phyloP scores from a whole-genome alignment of 2,888 invertebrate species.

The Aspidiotus destructor region DNA sequence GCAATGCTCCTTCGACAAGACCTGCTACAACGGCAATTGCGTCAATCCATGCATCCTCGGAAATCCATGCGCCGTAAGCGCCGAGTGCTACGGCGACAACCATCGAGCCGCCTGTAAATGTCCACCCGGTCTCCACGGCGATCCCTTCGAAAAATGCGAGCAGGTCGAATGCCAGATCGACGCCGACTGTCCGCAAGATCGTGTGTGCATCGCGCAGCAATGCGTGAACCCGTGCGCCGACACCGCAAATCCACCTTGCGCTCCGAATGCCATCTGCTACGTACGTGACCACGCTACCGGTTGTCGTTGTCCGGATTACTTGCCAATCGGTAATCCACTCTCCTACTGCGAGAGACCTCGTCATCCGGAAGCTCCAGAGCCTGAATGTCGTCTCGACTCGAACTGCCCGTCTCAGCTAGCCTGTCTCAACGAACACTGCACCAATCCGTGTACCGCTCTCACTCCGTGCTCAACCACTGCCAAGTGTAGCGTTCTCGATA shows the following conservation, averaged over 20 bases:
- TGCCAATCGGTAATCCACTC: slow-evolving; percentile 69
- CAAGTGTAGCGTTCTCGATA: slow-evolving; percentile 72
- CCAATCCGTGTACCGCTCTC: slow-evolving; percentile 59
- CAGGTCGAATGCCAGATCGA: slow-evolving; percentile 68
- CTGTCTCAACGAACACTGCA: slow-evolving; percentile 70
- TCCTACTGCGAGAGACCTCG: slow-evolving; percentile 59
- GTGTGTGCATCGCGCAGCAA: slow-evolving; percentile 59
- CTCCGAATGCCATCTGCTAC: slow-evolving; percentile 70
- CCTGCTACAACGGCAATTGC: slow-evolving; percentile 73
- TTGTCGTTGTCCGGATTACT: slow-evolving; percentile 70
- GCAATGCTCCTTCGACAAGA: slow-evolving; percentile 69
- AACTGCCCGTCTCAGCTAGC: slow-evolving; percentile 76
- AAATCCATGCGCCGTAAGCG: slow-evolving; percentile 73
- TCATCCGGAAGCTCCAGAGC: slow-evolving; percentile 38
- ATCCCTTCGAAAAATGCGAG: slow-evolving; percentile 68
- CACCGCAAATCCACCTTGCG: slow-evolving; percentile 61
- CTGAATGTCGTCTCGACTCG: slow-evolving; percentile 60
- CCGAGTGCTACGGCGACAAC: slow-evolving; percentile 69
- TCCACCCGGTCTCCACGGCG: slow-evolving; percentile 63
- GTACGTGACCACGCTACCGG: slow-evolving; percentile 68
- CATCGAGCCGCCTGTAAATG: slow-evolving; percentile 75
- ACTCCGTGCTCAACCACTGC: slow-evolving; percentile 57
- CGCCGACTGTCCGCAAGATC: slow-evolving; percentile 66
- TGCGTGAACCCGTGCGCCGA: slow-evolving; percentile 70
- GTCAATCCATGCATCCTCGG: slow-evolving; percentile 68